These are phyloP conservation scores for Herminia tarsipennalis DNA, from an alignment of 2,888 invertebrate genomes.

Conservation along the genomic window DNA sequence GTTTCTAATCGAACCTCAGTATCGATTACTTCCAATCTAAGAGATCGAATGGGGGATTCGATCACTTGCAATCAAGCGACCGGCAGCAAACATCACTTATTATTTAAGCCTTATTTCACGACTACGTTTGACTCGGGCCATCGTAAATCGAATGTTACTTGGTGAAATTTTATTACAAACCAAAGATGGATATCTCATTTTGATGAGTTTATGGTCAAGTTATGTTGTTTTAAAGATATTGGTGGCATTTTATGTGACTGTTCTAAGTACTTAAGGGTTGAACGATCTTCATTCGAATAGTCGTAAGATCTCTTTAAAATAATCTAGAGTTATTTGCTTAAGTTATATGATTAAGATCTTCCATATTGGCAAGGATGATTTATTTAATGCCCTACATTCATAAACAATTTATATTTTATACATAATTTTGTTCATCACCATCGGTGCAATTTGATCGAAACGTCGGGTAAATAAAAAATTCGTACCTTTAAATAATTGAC, in stretches of 20 bases:
- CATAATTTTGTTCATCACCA: too few relatives aligned
- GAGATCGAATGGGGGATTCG: too few relatives aligned
- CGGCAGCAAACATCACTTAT: not conserved
- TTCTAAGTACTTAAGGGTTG: not conserved
- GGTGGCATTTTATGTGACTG: not conserved
- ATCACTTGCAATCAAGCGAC: not conserved
- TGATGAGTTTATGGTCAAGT: conserved; percentile 17
- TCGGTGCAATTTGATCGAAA: too few relatives aligned
- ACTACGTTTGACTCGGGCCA: conserved; percentile 7
- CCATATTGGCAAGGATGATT: too few relatives aligned
- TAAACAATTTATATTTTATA: too few relatives aligned
- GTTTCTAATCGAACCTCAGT: not conserved
- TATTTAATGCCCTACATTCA: too few relatives aligned
- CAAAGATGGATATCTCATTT: conserved; percentile 10
- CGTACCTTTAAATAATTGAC: too few relatives aligned
- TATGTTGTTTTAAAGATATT: conserved; percentile 12
- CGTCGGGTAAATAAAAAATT: too few relatives aligned
- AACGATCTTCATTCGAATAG: not conserved
- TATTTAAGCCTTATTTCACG: conserved; percentile 15
- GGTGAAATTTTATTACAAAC: conserved; percentile 20
- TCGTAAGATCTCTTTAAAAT: not conserved
- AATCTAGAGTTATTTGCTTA: not conserved
- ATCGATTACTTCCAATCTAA: not conserved
- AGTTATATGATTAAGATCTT: conserved; percentile 1
- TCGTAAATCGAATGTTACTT: conserved; percentile 19